Conservation (phyloP, 2,888 invertebrate genomes). For the Drosophila tripunctata region DNA sequence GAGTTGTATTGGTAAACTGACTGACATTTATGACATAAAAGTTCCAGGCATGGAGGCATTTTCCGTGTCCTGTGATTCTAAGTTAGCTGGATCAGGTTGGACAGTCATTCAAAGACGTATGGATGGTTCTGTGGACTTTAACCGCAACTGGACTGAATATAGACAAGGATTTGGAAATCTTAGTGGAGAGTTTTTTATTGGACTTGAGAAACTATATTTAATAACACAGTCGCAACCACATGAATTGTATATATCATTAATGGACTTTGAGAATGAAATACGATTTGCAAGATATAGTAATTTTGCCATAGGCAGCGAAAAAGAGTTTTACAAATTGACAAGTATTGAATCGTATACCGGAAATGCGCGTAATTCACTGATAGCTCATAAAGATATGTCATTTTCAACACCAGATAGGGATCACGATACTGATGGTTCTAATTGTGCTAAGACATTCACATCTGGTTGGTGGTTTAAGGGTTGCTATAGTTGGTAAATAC, state of each 20-base stretch:
- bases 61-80: too few species aligned
- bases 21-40: too few species aligned
- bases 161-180: too few species aligned
- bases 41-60: too few species aligned
- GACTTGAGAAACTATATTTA: too few species aligned
- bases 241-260: constrained; percentile 85
- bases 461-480: constrained; percentile 90
- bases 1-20: constrained; percentile 3
- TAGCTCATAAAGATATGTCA: constrained; percentile 88
- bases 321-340: constrained; percentile 87
- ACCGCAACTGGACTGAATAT: too few species aligned
- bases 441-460: constrained; percentile 87
- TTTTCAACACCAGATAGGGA: constrained; percentile 87
- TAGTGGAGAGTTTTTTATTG: too few species aligned
- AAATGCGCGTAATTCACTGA: constrained; percentile 87
- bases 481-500: constrained; percentile 86
- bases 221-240: too few species aligned
- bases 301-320: constrained; percentile 87
- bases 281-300: constrained; percentile 86
- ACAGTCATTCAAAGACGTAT: too few species aligned
- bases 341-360: constrained; percentile 87
- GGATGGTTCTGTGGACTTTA: too few species aligned
- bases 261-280: constrained; percentile 86
- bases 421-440: constrained; percentile 86
- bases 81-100: too few species aligned